Evolutionary conservation across 1,140 invertebrate species (phyloP).

Genomic region (Drosophila nigromelanica): DNA sequence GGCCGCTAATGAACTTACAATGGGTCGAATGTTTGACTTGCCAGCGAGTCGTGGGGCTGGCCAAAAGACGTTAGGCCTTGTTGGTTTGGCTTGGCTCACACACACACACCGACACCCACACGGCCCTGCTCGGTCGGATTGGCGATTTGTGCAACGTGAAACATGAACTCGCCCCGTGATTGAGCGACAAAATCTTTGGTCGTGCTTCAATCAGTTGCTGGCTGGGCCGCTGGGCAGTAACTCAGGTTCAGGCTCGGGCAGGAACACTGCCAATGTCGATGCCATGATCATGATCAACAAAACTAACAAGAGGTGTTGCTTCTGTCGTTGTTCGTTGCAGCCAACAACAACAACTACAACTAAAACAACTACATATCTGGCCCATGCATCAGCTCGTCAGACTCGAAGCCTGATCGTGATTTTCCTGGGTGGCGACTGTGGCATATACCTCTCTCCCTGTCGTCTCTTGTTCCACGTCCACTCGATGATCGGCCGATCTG

Average conservation of each 20-base stretch:
- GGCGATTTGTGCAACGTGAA: constrained; percentile 42
- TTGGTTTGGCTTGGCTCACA: constrained; percentile 19
- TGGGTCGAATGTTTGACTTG: constrained; percentile 62
- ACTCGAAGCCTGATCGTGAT: constrained; percentile 58
- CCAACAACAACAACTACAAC: constrained; percentile 19
- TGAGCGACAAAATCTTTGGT: constrained; percentile 58
- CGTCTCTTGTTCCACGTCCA: constrained; percentile 49
- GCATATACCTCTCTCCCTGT: neutral
- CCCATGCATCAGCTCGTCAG: constrained; percentile 65
- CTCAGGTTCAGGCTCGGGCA: neutral
- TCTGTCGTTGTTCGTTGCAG: constrained; percentile 66
- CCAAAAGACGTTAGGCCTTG: constrained; percentile 1
- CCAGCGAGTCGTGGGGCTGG: constrained; percentile 3
- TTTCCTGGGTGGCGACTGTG: constrained; percentile 66
- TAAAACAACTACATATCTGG: constrained; percentile 47
- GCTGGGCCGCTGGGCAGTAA: constrained; percentile 55
- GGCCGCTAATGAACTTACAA: constrained; percentile 82
- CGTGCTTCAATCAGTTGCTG: constrained; percentile 75
- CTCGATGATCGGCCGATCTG: constrained; percentile 29
- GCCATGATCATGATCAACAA: constrained; percentile 74
- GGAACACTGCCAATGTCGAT: neutral
- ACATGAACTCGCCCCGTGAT: constrained; percentile 67
- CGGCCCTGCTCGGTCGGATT: constrained; percentile 1
- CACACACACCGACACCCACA: constrained; percentile 31
- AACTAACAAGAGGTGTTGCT: constrained; percentile 82